These are phyloP conservation scores for Tetragonisca angustula DNA, from an alignment of 2,888 invertebrate genomes.

Conservation along the genomic window DNA sequence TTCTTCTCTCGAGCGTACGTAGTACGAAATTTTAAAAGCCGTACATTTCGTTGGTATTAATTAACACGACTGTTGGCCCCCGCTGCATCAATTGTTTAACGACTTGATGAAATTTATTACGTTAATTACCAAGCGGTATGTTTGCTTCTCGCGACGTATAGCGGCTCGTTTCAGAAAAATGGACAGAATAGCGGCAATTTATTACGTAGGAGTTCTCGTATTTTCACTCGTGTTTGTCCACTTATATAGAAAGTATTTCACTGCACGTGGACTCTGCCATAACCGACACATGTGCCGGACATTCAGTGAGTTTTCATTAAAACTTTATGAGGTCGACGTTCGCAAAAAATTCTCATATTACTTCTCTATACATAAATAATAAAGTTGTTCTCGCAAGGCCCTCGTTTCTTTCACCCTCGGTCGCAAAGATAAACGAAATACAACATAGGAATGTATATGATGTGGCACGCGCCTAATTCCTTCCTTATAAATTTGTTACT, in stretches of 20 bases:
- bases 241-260: slow-evolving; percentile 48
- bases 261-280: slow-evolving; percentile 56
- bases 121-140: background rate
- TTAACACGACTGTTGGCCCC: background rate
- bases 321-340: slow-evolving; percentile 62
- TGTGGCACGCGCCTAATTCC: slow-evolving; percentile 9
- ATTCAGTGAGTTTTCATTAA: slow-evolving; percentile 69
- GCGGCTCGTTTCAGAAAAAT: background rate
- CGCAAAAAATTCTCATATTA: slow-evolving; percentile 56
- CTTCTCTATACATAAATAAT: slow-evolving; percentile 61
- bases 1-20: background rate
- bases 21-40: background rate
- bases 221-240: slow-evolving; percentile 44
- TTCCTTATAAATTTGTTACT: background rate
- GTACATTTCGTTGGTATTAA: background rate
- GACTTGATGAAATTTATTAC: background rate
- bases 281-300: slow-evolving; percentile 61
- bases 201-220: slow-evolving; percentile 40
- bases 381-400: slow-evolving; percentile 34
- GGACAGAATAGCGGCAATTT: slow-evolving; percentile 16
- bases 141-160: background rate
- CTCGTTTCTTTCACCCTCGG: background rate
- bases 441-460: background rate
- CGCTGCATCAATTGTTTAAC: background rate
- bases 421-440: background rate